Percentiles rank a stretch among this genome's conserved stretches.
Conservation (phyloP, 2,797 vertebrate genomes). For the Chanos chanos region DNA sequence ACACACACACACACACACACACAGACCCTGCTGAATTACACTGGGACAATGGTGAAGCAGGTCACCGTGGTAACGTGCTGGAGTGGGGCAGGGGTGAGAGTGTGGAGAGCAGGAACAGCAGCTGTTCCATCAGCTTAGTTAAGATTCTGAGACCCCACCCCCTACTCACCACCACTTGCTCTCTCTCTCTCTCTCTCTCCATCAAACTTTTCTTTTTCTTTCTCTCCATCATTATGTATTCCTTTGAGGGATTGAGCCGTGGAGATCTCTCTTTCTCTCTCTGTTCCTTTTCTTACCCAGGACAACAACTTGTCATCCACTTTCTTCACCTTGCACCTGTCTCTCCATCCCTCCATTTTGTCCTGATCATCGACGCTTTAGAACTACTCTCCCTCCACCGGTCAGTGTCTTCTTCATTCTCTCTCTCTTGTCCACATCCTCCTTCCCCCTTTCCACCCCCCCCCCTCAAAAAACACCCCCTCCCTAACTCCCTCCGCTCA, state of each 20-base stretch:
- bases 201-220: constrained; percentile 37
- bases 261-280: constrained; percentile 4
- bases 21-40: constrained; percentile 54
- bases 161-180: constrained; percentile 12
- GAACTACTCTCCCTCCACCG: no score
- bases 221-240: constrained; percentile 48
- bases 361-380: no score
- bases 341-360: no score
- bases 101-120: constrained; percentile 66
- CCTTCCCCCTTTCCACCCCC: constrained; percentile 13
- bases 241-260: neutral
- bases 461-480: no score
- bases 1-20: constrained; percentile 20
- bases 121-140: constrained; percentile 87
- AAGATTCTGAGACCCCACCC: constrained; percentile 27
- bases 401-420: constrained; percentile 51
- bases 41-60: constrained; percentile 63
- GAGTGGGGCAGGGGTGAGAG: constrained; percentile 50
- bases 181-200: neutral
- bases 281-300: no score
- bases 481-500: no score
- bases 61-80: constrained; percentile 71
- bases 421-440: neutral
- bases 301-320: no score
- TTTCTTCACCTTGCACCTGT: no score